Conservation (phyloP, 2,113 vertebrate genomes). For the Parus major region DNA sequence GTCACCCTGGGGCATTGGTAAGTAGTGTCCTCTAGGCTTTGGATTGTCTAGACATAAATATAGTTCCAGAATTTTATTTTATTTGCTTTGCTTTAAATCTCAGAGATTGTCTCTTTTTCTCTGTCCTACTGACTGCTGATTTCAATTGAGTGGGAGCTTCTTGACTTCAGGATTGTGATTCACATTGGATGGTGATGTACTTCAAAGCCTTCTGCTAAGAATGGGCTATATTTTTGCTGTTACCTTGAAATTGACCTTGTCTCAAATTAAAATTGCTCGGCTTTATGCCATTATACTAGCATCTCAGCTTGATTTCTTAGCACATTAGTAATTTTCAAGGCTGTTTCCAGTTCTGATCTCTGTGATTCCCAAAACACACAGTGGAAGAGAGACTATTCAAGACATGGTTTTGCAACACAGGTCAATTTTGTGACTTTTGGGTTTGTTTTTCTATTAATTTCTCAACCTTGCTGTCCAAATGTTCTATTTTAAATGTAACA, state of each 20-base stretch:
- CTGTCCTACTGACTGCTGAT: not conserved
- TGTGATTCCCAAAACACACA: not conserved
- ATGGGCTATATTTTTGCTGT: not conserved
- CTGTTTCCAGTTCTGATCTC: not conserved
- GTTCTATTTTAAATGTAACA: not conserved
- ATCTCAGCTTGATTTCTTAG: not conserved
- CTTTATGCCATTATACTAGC: not conserved
- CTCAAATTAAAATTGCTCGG: not conserved
- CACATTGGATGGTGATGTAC: not conserved
- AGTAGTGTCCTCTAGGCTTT: not conserved
- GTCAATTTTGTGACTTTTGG: not conserved
- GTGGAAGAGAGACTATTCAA: not conserved
- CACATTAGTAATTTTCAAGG: not conserved
- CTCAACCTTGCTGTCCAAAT: not conserved
- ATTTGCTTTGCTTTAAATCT: not conserved
- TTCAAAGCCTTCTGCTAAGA: not conserved
- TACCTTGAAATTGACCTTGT: not conserved
- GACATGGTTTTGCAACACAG: not conserved
- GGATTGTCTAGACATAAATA: not conserved
- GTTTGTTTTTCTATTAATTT: rapidly evolving
- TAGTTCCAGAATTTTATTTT: not conserved
- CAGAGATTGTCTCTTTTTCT: not conserved
- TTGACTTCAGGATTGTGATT: not conserved
- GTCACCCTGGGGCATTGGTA: not conserved
- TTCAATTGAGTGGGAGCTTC: not conserved